Evolutionary conservation across 2,888 invertebrate species (phyloP), one percentile per base, ranked within the genome.

Genomic region (Rhagonycha fulva): DNA sequence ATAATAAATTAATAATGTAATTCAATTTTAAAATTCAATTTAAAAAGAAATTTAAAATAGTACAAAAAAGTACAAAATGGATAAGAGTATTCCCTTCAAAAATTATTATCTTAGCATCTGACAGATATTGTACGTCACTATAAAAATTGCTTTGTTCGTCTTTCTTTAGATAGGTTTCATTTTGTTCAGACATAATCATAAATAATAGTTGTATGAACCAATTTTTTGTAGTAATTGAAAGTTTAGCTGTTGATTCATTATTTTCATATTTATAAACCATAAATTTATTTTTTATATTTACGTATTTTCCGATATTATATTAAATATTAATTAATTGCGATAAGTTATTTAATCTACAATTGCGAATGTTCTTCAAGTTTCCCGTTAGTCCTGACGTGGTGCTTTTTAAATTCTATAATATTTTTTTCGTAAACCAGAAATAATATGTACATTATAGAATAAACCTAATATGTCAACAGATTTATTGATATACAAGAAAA

Each of bases 51-150:
- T 47, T 47, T 47, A 62, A 66, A 66, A 66, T 24, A 66, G 12
- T 66, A 66, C 23, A 19, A 66, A 66, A 66, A 66, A 66, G 19
- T 24, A 14, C 24, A n/a, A 26, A 66, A 66, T 24, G 23, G 63
- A 24, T 24, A 66, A 23, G 26, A 66, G 63, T 66, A 24, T 24
- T 66, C 26, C 63, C 26, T 66, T 24, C 63, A 66, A 66, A 66
- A 66, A 66, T 66, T 66, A 66, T 66, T 66, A 66, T 66, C 63
- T 66, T 66, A 66, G 63, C 63, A 66, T 66, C 63, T 66, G 63
- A 66, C 63, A 66, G 63, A 66, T 66, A 66, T 66, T 66, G 63
- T 66, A 24, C 19, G 63, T 66, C 63, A 66, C 63, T 66, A 66
- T 66, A 66, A 66, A 66, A 66, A 66, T 66, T 66, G 63, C 63